A percentile compares a stretch with the other conserved stretches of the same genome.
These are phyloP conservation scores for Eupleurogrammus muticus DNA, from an alignment of 2,797 vertebrate species.

Conservation along the genomic window DNA sequence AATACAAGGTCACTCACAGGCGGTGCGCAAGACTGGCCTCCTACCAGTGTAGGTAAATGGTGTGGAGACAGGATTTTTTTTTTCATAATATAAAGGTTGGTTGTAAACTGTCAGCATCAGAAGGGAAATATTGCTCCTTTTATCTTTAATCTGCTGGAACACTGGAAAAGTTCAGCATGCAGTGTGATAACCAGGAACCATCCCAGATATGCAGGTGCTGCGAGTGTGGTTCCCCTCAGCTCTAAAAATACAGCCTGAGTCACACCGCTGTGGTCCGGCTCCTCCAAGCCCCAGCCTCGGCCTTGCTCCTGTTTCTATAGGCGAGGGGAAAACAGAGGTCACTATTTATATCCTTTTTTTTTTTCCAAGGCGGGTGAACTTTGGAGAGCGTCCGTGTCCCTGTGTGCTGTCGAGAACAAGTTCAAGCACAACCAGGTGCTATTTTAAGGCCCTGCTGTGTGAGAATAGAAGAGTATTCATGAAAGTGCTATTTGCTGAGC, in stretches of 20 bases:
- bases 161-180: slow-evolving; percentile 29
- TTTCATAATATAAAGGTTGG: slow-evolving; percentile 7
- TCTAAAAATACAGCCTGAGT: slow-evolving; percentile 62
- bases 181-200: slow-evolving; percentile 37
- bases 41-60: background rate
- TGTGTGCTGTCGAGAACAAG: slow-evolving; percentile 49
- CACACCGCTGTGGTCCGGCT: slow-evolving; percentile 33
- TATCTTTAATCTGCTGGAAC: slow-evolving; percentile 34
- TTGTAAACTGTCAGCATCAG: slow-evolving; percentile 7
- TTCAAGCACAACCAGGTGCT: slow-evolving; percentile 59
- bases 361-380: slow-evolving; percentile 66
- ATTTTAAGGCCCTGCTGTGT: slow-evolving; percentile 69
- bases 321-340: slow-evolving; percentile 60
- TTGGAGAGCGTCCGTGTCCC: slow-evolving; percentile 43
- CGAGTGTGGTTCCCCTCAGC: slow-evolving; percentile 22
- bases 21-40: background rate
- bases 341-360: slow-evolving; percentile 67
- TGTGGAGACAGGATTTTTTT: background rate
- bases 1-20: slow-evolving; percentile 30
- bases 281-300: slow-evolving; percentile 23
- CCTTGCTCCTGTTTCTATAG: slow-evolving; percentile 50
- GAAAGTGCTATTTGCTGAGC: slow-evolving; percentile 53
- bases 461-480: slow-evolving; percentile 68
- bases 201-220: slow-evolving; percentile 50
- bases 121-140: slow-evolving; percentile 14